phyloP scores from a whole-genome alignment of 1,140 invertebrate species.

The Macrobrachium nipponense region DNA sequence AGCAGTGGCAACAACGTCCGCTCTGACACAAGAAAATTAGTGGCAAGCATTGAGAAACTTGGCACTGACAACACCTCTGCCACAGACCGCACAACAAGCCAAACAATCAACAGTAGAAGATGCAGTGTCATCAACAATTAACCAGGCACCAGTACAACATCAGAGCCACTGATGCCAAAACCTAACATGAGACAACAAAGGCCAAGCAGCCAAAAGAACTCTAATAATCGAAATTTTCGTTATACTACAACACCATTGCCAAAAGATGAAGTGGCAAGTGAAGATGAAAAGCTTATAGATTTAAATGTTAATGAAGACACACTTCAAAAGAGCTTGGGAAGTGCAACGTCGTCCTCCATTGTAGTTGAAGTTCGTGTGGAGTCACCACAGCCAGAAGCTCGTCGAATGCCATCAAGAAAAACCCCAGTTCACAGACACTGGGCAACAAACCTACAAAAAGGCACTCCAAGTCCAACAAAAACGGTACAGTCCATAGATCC shows the following conservation, averaged over 20 bases:
- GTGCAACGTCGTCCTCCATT: slow-evolving; percentile 39
- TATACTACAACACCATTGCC: slow-evolving; percentile 29
- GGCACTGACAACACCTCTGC: too few relatives aligned
- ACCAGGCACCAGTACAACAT: too few relatives aligned
- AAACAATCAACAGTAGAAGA: too few relatives aligned
- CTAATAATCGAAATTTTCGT: neutral
- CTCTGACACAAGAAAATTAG: too few relatives aligned
- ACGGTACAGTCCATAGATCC: neutral
- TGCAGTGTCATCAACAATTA: too few relatives aligned
- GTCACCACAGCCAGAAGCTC: slow-evolving; percentile 18
- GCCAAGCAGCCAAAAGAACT: neutral
- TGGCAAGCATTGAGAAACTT: too few relatives aligned
- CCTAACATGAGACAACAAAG: neutral
- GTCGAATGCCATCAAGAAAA: neutral
- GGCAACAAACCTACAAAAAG: neutral
- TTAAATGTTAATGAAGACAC: neutral
- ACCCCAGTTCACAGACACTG: neutral
- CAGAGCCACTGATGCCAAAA: neutral
- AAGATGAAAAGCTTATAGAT: neutral
- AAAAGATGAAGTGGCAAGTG: neutral
- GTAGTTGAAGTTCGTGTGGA: slow-evolving; percentile 49
- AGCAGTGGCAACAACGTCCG: too few relatives aligned
- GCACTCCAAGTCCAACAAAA: neutral
- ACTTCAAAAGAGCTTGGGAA: slow-evolving; percentile 6
- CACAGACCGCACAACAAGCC: too few relatives aligned